Percentiles rank a stretch among this genome's conserved stretches.
phyloP scores from a whole-genome alignment of 2,797 vertebrate species.

The Coccyzus lansbergi region DNA sequence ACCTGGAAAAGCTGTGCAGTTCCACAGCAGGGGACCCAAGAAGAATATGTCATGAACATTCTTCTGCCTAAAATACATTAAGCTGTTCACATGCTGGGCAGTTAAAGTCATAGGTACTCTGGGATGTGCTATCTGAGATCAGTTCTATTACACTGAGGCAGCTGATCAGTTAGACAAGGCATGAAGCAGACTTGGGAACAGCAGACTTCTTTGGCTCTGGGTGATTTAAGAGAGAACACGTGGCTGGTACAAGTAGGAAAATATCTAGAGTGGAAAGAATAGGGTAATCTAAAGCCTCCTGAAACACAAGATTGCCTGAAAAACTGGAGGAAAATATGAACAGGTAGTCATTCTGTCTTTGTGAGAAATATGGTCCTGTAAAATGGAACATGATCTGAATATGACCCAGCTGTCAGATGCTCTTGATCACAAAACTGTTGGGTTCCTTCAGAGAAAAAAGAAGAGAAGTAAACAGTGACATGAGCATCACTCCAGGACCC shows the following conservation, averaged over 20 bases:
- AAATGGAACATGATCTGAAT: background rate
- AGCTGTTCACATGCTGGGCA: background rate
- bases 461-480: background rate
- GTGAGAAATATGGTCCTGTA: background rate
- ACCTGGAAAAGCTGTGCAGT: background rate
- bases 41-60: background rate
- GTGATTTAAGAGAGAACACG: background rate
- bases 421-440: background rate
- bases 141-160: background rate
- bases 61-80: background rate
- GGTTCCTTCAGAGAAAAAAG: background rate
- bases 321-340: background rate
- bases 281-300: background rate
- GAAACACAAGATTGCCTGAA: background rate
- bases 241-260: background rate
- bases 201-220: background rate
- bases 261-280: background rate
- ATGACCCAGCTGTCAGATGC: background rate
- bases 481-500: background rate
- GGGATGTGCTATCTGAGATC: background rate
- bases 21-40: background rate
- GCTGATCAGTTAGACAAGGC: background rate
- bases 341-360: background rate
- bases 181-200: background rate
- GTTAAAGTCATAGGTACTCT: background rate